Evolutionary conservation across 2,113 vertebrate species (phyloP).

Genomic region (Phylloscopus whistleri): DNA sequence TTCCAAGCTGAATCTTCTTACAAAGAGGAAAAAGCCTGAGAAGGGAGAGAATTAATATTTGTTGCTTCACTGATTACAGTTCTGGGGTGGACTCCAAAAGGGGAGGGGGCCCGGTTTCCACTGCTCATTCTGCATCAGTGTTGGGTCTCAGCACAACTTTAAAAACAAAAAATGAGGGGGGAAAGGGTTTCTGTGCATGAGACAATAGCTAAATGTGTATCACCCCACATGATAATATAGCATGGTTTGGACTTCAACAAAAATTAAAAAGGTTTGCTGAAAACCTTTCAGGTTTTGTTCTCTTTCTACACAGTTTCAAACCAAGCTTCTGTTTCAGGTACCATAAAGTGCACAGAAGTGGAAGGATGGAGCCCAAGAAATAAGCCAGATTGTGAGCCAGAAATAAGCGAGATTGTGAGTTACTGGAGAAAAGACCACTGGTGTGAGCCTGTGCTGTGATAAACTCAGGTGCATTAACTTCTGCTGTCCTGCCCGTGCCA

Average conservation of each 20-base stretch:
- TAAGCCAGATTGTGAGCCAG: neutral
- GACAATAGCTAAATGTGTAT: neutral
- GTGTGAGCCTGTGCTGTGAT: neutral
- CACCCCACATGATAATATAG: neutral
- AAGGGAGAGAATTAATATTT: neutral
- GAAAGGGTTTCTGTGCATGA: neutral
- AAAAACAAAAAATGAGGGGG: neutral
- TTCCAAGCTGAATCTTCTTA: neutral
- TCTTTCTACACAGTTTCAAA: neutral
- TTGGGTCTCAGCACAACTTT: neutral
- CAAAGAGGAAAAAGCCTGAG: neutral
- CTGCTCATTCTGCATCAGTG: neutral
- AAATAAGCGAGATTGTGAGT: neutral
- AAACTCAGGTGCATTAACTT: neutral
- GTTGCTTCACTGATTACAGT: neutral
- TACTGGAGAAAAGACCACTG: neutral
- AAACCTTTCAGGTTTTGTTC: neutral
- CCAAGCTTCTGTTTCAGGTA: neutral
- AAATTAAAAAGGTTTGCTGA: neutral
- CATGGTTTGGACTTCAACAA: neutral
- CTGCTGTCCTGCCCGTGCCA: neutral
- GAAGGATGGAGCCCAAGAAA: neutral
- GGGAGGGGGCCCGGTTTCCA: neutral
- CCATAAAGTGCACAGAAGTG: neutral
- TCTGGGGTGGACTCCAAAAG: neutral